A percentile compares a stretch with the other conserved stretches of the same genome.
Conservation (phyloP, 2,888 invertebrate species). For the Troilus luridus region DNA sequence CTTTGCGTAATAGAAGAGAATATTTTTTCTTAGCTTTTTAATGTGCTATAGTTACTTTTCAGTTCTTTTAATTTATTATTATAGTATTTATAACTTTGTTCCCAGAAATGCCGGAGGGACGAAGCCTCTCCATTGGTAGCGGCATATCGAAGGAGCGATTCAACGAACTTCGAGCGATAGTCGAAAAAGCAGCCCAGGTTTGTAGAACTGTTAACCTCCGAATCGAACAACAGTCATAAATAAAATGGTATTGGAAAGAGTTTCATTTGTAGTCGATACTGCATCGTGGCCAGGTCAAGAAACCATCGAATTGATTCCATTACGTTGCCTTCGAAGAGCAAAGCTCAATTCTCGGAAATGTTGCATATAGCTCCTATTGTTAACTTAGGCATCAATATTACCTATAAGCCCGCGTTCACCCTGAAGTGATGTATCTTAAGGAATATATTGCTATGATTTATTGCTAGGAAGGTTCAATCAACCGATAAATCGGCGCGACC, state of each 20-base stretch:
- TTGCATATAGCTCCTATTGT: not conserved
- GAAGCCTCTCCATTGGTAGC: constrained; percentile 49
- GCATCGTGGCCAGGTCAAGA: not conserved
- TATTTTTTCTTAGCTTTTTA: no score
- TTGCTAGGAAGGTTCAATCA: no score
- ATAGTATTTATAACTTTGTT: not conserved
- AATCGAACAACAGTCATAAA: not conserved
- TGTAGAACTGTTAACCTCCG: not conserved
- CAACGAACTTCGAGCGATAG: constrained; percentile 61
- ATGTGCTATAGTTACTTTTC: no score
- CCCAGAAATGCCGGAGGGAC: constrained; percentile 56
- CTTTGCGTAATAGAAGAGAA: no score
- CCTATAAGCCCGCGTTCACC: no score
- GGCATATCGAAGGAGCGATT: constrained; percentile 60
- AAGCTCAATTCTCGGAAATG: not conserved
- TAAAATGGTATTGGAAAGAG: not conserved
- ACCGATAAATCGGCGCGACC: no score
- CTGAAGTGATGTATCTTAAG: no score
- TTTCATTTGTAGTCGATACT: not conserved
- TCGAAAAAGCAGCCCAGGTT: constrained; percentile 64
- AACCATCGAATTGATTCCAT: not conserved
- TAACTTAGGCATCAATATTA: no score
- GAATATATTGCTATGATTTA: no score
- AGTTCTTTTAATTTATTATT: no score
- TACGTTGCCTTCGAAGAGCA: not conserved